Conservation (phyloP, 2,888 invertebrate genomes). For the Muschampia plurimacula region DNA sequence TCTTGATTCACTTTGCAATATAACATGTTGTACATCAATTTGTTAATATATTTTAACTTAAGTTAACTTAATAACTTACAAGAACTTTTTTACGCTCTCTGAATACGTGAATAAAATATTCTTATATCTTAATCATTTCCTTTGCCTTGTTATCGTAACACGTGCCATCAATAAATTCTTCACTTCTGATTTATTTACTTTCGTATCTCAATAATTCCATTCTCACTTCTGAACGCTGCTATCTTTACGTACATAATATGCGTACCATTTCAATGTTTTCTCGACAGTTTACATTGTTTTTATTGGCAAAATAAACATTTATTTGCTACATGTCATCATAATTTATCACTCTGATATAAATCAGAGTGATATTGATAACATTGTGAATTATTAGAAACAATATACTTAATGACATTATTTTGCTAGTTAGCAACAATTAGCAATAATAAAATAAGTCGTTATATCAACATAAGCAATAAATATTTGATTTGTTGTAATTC, state of each 20-base stretch:
- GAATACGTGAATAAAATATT: neutral
- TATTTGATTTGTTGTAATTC: too few species aligned
- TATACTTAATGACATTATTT: too few species aligned
- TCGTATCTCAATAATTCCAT: slow-evolving; percentile 28
- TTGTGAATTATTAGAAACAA: too few species aligned
- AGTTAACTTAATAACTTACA: neutral
- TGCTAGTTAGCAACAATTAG: too few species aligned
- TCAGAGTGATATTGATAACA: too few species aligned
- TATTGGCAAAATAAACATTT: neutral
- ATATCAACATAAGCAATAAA: too few species aligned
- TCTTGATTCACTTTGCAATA: neutral
- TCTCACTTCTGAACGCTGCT: slow-evolving; percentile 12
- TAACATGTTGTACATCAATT: neutral
- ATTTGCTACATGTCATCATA: neutral
- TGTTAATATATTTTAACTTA: neutral
- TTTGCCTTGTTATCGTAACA: slow-evolving; percentile 24
- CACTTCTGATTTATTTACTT: slow-evolving; percentile 32
- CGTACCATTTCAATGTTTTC: slow-evolving; percentile 1
- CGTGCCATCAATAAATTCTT: slow-evolving; percentile 35
- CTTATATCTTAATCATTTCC: slow-evolving; percentile 17
- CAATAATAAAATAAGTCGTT: too few species aligned
- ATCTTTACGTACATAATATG: neutral
- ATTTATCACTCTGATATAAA: too few species aligned
- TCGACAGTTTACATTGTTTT: neutral
- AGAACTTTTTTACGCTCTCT: slow-evolving; percentile 12